These are phyloP conservation scores for Apogon hyalosoma DNA, from an alignment of 2,797 vertebrate genomes.

Conservation along the genomic window DNA sequence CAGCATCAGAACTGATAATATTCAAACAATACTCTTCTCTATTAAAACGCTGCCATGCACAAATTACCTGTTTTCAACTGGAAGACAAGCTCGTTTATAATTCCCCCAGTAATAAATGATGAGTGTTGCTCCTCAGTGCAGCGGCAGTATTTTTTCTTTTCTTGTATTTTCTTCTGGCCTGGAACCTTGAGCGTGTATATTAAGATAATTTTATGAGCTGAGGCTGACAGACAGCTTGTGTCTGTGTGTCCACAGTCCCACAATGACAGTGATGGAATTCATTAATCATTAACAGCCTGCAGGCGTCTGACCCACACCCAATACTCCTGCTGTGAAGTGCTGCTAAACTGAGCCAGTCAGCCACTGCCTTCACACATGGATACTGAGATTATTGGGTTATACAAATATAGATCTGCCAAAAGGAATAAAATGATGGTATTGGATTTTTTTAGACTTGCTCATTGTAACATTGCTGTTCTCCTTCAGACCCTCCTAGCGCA, in stretches of 20 bases:
- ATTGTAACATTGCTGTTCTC: conserved; percentile 32
- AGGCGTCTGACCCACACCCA: conserved; percentile 70
- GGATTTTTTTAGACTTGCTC: conserved; percentile 48
- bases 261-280: conserved; percentile 69
- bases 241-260: conserved; percentile 43
- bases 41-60: too few species aligned
- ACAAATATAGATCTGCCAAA: conserved; percentile 67
- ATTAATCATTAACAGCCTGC: conserved; percentile 76
- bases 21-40: too few species aligned
- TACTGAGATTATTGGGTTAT: conserved; percentile 55
- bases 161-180: conserved; percentile 6
- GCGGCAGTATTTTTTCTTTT: neutral
- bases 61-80: too few species aligned
- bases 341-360: conserved; percentile 51
- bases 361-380: conserved; percentile 56
- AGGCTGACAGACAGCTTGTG: conserved; percentile 47
- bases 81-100: conserved; percentile 16
- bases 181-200: conserved; percentile 25
- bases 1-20: too few species aligned
- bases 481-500: conserved; percentile 12
- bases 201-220: conserved; percentile 33
- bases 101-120: conserved; percentile 18
- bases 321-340: conserved; percentile 56
- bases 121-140: conserved; percentile 6
- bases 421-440: conserved; percentile 47